These are phyloP conservation scores for Hippocampus barbouri DNA, from an alignment of 2,113 vertebrate genomes.

Conservation along the genomic window DNA sequence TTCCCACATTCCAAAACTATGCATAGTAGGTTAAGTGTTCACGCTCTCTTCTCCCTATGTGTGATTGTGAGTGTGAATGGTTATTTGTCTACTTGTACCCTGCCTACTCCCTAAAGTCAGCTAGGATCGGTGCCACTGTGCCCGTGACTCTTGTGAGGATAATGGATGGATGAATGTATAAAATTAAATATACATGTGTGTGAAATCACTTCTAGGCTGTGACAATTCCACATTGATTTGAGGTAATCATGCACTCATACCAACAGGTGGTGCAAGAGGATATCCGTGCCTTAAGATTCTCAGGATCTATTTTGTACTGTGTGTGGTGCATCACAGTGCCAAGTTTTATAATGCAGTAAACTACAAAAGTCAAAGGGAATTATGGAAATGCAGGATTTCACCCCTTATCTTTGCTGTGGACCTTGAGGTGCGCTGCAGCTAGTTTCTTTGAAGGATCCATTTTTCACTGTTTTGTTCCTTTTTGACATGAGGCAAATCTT, in stretches of 20 bases:
- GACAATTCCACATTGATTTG: not conserved
- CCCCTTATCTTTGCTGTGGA: conserved; percentile 24
- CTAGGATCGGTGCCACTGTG: too few species aligned
- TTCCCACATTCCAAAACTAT: too few species aligned
- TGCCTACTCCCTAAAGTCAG: too few species aligned
- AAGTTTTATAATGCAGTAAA: conserved; percentile 22
- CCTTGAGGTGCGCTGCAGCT: conserved; percentile 12
- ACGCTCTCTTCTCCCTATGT: too few species aligned
- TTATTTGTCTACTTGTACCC: too few species aligned
- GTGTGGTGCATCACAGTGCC: not conserved
- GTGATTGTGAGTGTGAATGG: too few species aligned
- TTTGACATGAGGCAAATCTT: not conserved
- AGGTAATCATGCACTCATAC: not conserved
- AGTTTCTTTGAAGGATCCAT: conserved; percentile 1
- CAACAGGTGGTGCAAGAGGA: conserved; percentile 41
- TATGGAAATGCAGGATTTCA: conserved; percentile 36
- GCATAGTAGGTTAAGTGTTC: too few species aligned
- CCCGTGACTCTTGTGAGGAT: too few species aligned
- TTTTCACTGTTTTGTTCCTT: not conserved
- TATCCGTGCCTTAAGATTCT: not conserved
- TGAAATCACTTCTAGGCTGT: too few species aligned
- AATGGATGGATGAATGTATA: too few species aligned
- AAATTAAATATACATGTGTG: too few species aligned
- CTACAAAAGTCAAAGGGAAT: conserved; percentile 23
- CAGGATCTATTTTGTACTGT: conserved; percentile 5